phyloP scores from a whole-genome alignment of 2,888 invertebrate species.

The Amphipoea lucens region DNA sequence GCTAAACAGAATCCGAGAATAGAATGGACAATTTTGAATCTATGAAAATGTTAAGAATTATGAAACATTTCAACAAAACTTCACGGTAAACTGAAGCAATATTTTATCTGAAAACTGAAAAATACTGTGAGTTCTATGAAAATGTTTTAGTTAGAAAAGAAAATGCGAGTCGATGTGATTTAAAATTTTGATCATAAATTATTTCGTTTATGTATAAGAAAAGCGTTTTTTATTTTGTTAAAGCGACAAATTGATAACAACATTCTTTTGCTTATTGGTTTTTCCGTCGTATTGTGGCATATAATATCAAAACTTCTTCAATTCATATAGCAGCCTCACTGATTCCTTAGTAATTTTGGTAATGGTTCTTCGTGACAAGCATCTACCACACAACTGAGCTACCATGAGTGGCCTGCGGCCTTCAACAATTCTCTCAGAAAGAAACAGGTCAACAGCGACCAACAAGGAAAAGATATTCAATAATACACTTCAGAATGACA shows the following conservation, averaged over 20 bases:
- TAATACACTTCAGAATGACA: slow-evolving; percentile 21
- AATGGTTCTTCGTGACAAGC: not conserved
- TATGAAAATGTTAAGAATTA: too few relatives aligned
- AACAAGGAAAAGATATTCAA: slow-evolving; percentile 27
- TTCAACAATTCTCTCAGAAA: not conserved
- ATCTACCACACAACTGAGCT: not conserved
- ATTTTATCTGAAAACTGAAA: not conserved
- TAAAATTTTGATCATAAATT: not conserved
- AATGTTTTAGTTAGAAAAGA: not conserved
- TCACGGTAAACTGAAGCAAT: not conserved
- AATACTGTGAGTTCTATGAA: not conserved
- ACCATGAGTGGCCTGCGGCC: too few relatives aligned
- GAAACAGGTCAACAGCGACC: not conserved
- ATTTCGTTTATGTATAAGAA: not conserved
- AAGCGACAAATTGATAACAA: too few relatives aligned
- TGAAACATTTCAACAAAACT: not conserved
- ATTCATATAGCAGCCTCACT: not conserved
- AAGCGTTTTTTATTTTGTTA: too few relatives aligned
- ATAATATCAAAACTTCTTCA: not conserved
- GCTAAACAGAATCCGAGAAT: not conserved
- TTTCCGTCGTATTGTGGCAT: not conserved
- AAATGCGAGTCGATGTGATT: not conserved
- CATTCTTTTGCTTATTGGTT: not conserved
- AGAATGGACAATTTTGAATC: not conserved
- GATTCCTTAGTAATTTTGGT: not conserved